Evolutionary conservation across 2,888 invertebrate genomes (phyloP), one percentile per base, ranked within the genome.

Genomic region (Calameuta pallipes): DNA sequence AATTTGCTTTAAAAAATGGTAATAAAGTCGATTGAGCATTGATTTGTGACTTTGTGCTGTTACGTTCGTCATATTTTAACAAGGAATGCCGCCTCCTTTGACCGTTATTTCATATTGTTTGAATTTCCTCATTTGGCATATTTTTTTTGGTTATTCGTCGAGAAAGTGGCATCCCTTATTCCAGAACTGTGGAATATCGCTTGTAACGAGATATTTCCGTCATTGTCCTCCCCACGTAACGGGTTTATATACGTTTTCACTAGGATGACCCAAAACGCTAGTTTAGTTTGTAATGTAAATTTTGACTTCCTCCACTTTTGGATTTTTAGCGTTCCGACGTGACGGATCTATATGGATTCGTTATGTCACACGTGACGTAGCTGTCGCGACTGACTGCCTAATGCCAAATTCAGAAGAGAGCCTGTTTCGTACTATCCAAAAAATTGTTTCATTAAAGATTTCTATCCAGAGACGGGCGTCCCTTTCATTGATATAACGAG

Each of bases 331-430:
- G 56, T 23, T 56, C 9, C 23, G 56, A 56, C 56, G 56, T 56
- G 23, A 56, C 56, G 56, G 30, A 71, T 71, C 30, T 11, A 11
- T 3, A 11, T 33, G 15, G 23, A 30, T 71, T 71, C 31, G 31
- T 31, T 33, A 71, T 12, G 31, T 31, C 77, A 76, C 70, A 56
- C 78, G 82, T 79, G 80, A 80, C 82, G 79, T 82, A 79, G 37
- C 76, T 78, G 87, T 88, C 85, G 87, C 87, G 78, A 81, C 56
- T 81, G 89, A 90, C 90, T 90, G 90, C 89, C 89, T 87, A 89
- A 89, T 89, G 90, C 90, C 90, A 90, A 90, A 90, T 87, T 88
- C 76, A 83, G 74, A 83, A 80, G 75, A 82, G 83, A 70, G 56
- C 9, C 56, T 56, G 56, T 35, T 71, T 71, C 34, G 11, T 30